phyloP scores from a whole-genome alignment of 2,797 vertebrate genomes.

The Myotis myotis region DNA sequence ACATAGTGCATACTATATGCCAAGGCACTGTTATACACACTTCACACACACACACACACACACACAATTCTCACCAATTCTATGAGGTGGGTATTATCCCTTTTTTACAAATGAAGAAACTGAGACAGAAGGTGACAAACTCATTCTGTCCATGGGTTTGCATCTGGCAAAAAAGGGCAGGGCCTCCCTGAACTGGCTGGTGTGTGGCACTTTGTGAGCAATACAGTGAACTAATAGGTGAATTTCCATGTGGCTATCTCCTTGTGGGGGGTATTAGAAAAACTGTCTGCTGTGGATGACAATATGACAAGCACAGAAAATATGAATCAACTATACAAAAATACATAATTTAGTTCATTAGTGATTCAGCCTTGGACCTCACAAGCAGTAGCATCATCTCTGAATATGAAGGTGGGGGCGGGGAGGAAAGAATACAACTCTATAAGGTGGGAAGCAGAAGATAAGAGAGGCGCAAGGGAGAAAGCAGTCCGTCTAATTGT shows the following conservation, averaged over 20 bases:
- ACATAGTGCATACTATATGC: background rate
- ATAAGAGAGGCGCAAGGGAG: background rate
- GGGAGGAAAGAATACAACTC: background rate
- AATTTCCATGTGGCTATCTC: background rate
- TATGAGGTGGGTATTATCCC: background rate
- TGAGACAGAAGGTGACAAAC: background rate
- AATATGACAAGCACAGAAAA: slow-evolving; percentile 11
- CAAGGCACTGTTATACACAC: background rate
- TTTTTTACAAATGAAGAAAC: slow-evolving; percentile 22
- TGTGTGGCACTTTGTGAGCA: background rate
- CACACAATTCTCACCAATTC: background rate
- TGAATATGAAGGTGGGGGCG: background rate
- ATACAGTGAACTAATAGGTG: background rate
- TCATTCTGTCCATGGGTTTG: background rate
- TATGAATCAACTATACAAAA: slow-evolving; percentile 16
- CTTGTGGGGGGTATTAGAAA: background rate
- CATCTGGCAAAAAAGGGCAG: background rate
- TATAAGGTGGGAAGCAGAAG: background rate
- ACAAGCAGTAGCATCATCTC: background rate
- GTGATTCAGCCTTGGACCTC: background rate
- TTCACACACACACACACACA: background rate
- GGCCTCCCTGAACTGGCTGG: background rate
- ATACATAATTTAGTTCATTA: background rate
- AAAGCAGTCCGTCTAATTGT: background rate
- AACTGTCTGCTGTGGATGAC: background rate